phyloP scores from a whole-genome alignment of 2,888 invertebrate species.

The Agrochola lota region DNA sequence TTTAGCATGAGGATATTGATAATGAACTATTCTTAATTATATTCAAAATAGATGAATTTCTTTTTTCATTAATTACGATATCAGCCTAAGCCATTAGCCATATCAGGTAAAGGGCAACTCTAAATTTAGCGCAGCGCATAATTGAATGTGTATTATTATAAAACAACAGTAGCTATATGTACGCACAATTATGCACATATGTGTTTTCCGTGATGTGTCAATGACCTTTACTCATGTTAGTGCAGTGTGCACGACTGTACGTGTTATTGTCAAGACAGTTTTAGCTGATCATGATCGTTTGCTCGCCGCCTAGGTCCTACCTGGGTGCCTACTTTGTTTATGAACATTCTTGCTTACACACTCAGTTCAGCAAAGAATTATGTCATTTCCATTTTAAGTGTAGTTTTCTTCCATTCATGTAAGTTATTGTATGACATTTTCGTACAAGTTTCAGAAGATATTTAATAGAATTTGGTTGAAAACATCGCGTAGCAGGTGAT shows the following conservation, averaged over 20 bases:
- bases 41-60: neutral
- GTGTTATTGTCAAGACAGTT: slow-evolving; percentile 52
- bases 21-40: neutral
- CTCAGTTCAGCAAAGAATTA: slow-evolving; percentile 37
- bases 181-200: slow-evolving; percentile 54
- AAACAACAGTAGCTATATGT: slow-evolving; percentile 29
- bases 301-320: slow-evolving; percentile 1
- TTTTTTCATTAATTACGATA: neutral
- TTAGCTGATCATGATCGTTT: slow-evolving; percentile 51
- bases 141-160: slow-evolving; percentile 30
- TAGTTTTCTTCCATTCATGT: slow-evolving; percentile 41
- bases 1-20: slow-evolving; percentile 20
- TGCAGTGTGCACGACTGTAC: slow-evolving; percentile 59
- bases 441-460: slow-evolving; percentile 57
- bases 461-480: slow-evolving; percentile 65
- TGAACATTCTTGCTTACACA: slow-evolving; percentile 13
- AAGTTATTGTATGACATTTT: slow-evolving; percentile 57
- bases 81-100: neutral
- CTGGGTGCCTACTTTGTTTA: slow-evolving; percentile 37
- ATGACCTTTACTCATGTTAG: slow-evolving; percentile 76
- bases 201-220: slow-evolving; percentile 78
- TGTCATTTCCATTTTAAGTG: slow-evolving; percentile 49
- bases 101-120: slow-evolving; percentile 8
- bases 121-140: slow-evolving; percentile 45
- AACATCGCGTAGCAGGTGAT: slow-evolving; percentile 49